phyloP scores from a whole-genome alignment of 2,888 invertebrate species.

The Brenthis ino region DNA sequence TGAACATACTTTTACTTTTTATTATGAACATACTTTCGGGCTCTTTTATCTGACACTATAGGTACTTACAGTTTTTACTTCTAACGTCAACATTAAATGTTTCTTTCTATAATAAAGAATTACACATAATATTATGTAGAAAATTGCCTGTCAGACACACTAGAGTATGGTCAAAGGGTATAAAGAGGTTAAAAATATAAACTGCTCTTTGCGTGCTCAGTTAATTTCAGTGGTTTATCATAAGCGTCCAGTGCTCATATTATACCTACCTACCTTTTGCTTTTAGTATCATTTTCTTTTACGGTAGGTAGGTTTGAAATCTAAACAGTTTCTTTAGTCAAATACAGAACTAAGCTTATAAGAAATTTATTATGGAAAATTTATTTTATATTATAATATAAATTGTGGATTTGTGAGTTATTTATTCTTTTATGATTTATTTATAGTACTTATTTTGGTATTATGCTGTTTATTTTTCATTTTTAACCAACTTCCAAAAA shows the following conservation, averaged over 20 bases:
- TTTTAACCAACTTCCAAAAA: no score
- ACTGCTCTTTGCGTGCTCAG: slow-evolving; percentile 39
- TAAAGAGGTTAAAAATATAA: slow-evolving; percentile 49
- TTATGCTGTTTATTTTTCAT: no score
- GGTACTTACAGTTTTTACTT: slow-evolving; percentile 3
- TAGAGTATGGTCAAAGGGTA: slow-evolving; percentile 63
- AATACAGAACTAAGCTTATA: no score
- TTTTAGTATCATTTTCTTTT: slow-evolving; percentile 15
- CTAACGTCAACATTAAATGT: slow-evolving; percentile 17
- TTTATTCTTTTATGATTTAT: no score
- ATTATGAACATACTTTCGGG: neutral
- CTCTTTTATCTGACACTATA: slow-evolving; percentile 11
- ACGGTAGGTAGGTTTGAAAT: neutral
- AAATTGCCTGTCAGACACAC: slow-evolving; percentile 75
- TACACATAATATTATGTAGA: slow-evolving; percentile 59
- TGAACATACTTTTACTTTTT: neutral
- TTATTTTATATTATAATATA: no score
- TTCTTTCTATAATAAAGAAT: slow-evolving; percentile 35
- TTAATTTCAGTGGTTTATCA: slow-evolving; percentile 35
- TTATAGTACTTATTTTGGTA: no score
- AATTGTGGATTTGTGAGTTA: no score
- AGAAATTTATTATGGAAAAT: no score
- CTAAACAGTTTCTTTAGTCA: neutral
- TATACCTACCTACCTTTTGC: neutral
- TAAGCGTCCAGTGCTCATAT: slow-evolving; percentile 24